Conservation (phyloP, 1,140 invertebrate genomes). For the Physella acuta region DNA sequence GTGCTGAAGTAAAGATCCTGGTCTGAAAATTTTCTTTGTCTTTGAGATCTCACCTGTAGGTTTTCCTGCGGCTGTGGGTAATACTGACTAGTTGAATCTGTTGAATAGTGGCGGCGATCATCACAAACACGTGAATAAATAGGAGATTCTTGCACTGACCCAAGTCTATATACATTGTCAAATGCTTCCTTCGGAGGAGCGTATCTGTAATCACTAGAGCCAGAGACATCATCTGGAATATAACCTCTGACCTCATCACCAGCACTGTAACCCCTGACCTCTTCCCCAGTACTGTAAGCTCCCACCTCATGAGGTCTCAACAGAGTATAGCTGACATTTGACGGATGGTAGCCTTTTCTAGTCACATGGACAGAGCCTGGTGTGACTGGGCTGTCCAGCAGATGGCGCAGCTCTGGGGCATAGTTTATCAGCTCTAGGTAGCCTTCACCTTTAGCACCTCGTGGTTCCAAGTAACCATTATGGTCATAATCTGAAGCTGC, state of each 20-base stretch:
- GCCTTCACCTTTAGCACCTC: constrained; percentile 19
- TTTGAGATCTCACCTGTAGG: neutral
- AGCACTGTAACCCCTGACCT: neutral
- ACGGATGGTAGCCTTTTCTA: constrained; percentile 17
- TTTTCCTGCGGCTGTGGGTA: neutral
- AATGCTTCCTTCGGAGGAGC: neutral
- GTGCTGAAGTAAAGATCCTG: constrained; percentile 32
- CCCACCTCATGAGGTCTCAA: constrained; percentile 8
- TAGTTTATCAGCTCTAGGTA: constrained; percentile 34
- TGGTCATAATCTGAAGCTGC: constrained; percentile 29
- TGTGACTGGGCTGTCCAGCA: neutral
- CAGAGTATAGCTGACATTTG: constrained; percentile 8
- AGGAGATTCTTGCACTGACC: constrained; percentile 21
- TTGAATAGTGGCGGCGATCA: neutral
- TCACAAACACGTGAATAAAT: constrained; percentile 11
- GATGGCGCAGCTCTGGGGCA: constrained; percentile 28
- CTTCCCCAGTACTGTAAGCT: neutral
- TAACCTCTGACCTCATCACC: neutral
- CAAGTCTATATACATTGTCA: constrained; percentile 13
- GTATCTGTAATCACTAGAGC: neutral
- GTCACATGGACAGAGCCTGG: constrained; percentile 17
- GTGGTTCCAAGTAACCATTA: constrained; percentile 34
- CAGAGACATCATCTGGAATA: neutral
- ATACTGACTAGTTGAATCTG: constrained; percentile 6
- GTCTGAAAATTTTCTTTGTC: constrained; percentile 30